Percentiles rank a stretch among this genome's conserved stretches.
Conservation (phyloP, 2,797 vertebrate genomes). For the Rhyacichthys aspro region DNA sequence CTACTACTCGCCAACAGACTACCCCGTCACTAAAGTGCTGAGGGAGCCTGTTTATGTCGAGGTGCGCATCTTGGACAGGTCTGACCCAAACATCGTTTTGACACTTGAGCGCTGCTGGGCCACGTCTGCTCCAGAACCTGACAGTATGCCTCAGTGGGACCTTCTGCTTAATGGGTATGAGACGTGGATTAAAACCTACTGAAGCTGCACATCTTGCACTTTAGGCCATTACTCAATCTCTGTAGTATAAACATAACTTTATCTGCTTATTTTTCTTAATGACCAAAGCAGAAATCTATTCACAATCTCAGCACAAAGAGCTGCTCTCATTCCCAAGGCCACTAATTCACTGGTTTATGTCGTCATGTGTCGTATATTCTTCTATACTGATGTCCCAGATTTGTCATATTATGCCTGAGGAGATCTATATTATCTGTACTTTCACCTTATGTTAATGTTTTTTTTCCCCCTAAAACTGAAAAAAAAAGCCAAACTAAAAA, state of each 20-base stretch:
- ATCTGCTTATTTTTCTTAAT: neutral
- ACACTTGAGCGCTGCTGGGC: slow-evolving; percentile 81
- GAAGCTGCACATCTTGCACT: neutral
- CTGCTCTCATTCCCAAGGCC: too few species aligned
- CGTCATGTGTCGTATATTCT: too few species aligned
- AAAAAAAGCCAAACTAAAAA: too few species aligned
- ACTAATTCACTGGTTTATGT: too few species aligned
- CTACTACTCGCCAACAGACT: slow-evolving; percentile 71
- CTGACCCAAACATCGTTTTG: slow-evolving; percentile 73
- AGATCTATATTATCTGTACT: too few species aligned
- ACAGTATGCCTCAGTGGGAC: slow-evolving; percentile 76
- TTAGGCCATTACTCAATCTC: neutral
- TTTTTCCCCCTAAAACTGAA: too few species aligned
- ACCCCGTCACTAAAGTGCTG: slow-evolving; percentile 76
- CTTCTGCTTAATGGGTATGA: slow-evolving; percentile 76
- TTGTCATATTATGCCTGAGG: too few species aligned
- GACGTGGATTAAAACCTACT: neutral
- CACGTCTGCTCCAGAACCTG: slow-evolving; percentile 57
- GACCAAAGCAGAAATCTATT: too few species aligned
- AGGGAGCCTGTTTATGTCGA: slow-evolving; percentile 72
- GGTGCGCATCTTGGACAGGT: slow-evolving; percentile 67
- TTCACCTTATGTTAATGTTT: too few species aligned
- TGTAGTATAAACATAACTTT: neutral
- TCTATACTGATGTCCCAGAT: too few species aligned
- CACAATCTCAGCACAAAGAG: too few species aligned